Percentiles rank a stretch among this genome's conserved stretches.
phyloP scores from a whole-genome alignment of 2,797 vertebrate genomes.

The Tapera naevia region DNA sequence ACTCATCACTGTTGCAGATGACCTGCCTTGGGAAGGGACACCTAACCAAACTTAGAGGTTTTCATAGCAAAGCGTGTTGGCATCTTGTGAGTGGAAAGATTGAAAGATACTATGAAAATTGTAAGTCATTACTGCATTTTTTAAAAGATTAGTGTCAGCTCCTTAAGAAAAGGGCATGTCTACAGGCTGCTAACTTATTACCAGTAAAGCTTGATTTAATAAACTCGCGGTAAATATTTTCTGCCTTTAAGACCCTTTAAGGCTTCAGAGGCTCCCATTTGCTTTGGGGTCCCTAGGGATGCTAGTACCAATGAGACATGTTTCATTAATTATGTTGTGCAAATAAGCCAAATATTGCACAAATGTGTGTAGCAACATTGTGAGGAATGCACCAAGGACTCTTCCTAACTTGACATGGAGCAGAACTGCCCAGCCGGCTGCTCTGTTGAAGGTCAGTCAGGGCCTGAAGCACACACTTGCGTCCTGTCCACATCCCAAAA shows the following conservation, averaged over 20 bases:
- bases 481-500: not conserved
- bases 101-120: not conserved
- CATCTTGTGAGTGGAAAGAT: not conserved
- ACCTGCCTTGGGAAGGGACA: not conserved
- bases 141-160: not conserved
- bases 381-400: slow-evolving; percentile 24
- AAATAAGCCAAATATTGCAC: slow-evolving; percentile 69
- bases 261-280: slow-evolving; percentile 41
- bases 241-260: slow-evolving; percentile 28
- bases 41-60: accelerated
- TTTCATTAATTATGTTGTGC: slow-evolving; percentile 63
- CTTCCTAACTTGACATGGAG: not conserved
- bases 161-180: not conserved
- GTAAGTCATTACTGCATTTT: not conserved
- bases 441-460: not conserved
- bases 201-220: slow-evolving; percentile 24
- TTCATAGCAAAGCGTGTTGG: not conserved
- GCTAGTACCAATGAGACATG: slow-evolving; percentile 35
- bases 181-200: slow-evolving; percentile 28
- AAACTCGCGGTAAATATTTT: slow-evolving; percentile 49
- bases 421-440: not conserved
- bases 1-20: not conserved
- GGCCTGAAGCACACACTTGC: not conserved
- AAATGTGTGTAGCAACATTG: slow-evolving; percentile 2
- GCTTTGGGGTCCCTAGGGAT: slow-evolving; percentile 33